Evolutionary conservation across 2,888 invertebrate genomes (phyloP), one percentile per base, ranked within the genome.

Genomic region (Microctonus aethiopoides): DNA sequence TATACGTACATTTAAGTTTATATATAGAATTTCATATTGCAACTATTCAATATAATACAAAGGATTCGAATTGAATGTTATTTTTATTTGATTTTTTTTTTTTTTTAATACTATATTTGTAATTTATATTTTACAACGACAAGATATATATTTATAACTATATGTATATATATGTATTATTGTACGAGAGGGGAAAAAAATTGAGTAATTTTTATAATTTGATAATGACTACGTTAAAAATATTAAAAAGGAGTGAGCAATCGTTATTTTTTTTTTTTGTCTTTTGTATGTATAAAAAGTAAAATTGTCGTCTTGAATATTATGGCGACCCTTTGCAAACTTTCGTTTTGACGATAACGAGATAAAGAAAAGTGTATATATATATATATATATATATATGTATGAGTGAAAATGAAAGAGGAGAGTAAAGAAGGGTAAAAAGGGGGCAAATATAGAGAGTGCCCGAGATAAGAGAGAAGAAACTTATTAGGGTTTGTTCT

Each of bases 401-500:
- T n/a, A n/a, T n/a, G n/a, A n/a, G n/a, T n/a, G n/a, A 36, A 36
- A 65, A 13, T 10, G 51, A 62, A 26, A 24, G 20, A 16, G 46
- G 16, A 20, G 16, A 46, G 7, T 4, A 16, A 7, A 16, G 9
- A 46, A 16, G 46, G 16, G 16, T 16, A 46, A n/a, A 46, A 46
- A 16, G 16, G 46, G 16, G 46, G 46, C 46, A 46, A 46, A 46
- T 16, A 46, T n/a, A 20, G 46, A 46, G 20, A 46, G 46, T 16
- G 16, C 46, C 2, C 16, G 9, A 20, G 46, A 46, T 36, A 22
- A 54, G 20, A 54, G 22, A 54, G 76, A 76, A 77, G 76, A 77
- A 80, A 81, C 79, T 82, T 80, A 82, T 81, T 80, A 83, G 80
- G 80, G 78, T 77, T 72, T 72, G 76, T 77, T 74, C 76, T 80